Conservation (phyloP, 2,113 vertebrate genomes). For the Serilophus lunatus region DNA sequence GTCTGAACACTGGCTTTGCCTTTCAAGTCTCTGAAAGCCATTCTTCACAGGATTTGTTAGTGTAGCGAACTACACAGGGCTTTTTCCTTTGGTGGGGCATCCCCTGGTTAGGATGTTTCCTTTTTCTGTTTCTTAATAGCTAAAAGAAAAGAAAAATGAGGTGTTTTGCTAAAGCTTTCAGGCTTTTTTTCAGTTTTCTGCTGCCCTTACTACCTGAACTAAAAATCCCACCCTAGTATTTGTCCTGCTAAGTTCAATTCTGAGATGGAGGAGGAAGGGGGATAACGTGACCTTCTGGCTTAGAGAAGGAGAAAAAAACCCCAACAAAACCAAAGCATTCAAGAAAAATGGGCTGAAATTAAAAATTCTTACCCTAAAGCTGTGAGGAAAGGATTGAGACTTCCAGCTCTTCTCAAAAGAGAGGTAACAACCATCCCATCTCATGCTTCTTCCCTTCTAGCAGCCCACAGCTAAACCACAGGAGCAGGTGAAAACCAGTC, state of each 20-base stretch:
- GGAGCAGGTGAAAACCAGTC: background rate
- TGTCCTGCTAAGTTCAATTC: background rate
- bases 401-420: accelerated
- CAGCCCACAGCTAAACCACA: accelerated
- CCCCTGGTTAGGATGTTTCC: background rate
- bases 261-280: background rate
- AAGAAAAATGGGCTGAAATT: background rate
- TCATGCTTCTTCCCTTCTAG: background rate
- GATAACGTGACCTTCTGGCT: too few species aligned
- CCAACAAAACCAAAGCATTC: background rate
- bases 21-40: background rate
- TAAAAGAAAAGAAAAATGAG: background rate
- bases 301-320: background rate
- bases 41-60: background rate
- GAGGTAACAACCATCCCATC: accelerated
- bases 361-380: background rate
- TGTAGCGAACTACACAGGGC: background rate
- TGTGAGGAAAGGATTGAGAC: accelerated
- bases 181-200: background rate
- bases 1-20: background rate
- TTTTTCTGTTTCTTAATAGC: background rate
- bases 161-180: background rate
- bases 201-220: background rate
- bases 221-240: background rate
- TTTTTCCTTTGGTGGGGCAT: background rate